Evolutionary conservation across 2,797 vertebrate species (phyloP), one percentile per base, ranked within the genome.

Genomic region (Heteromormyrus szaboi): DNA sequence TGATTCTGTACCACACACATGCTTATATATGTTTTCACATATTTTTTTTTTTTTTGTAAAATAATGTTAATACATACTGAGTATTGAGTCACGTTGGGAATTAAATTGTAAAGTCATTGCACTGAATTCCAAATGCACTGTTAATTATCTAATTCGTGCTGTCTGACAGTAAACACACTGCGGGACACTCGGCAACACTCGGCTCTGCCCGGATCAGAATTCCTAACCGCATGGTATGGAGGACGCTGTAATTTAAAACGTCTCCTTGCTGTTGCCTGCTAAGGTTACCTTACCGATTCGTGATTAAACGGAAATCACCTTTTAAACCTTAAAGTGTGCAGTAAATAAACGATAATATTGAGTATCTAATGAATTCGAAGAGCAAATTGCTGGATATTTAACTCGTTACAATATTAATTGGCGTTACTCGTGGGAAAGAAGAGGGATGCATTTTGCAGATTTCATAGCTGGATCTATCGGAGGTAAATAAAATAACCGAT

Each of bases 401-500:
- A 17, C 62, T 76, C 25, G 19, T 86, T 86, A 17, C 11, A 22
- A 44, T 48, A 68, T 86, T 68, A 65, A 85, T 62, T 53, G 62
- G 56, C 48, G 41, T 46, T 72, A 37, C 54, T 48, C 48, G 44
- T 50, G 81, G 19, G 8, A 22, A 44, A 85, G 41, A 51, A 87
- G 14, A 87, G n/a, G 62, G 56, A 92, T 93, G 92, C 91, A 92
- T 88, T 90, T 94, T 37, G 92, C 92, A 14, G 94, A 95, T 91
- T 95, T 95, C 87, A 86, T 94, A 33, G 94, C 94, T 53, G 94
- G 94, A 29, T 95, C 94, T 22, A 89, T 94, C 85, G 94, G 94
- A 93, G 94, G 94, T 95, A 91, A 51, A 88, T 7, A 46, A n/a
- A 87, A 37, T n/a, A 46, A 62, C 46, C 29, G 84, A 62, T 86